Evolutionary conservation across 1,140 invertebrate genomes (phyloP).

Genomic region (Lithobius niger): DNA sequence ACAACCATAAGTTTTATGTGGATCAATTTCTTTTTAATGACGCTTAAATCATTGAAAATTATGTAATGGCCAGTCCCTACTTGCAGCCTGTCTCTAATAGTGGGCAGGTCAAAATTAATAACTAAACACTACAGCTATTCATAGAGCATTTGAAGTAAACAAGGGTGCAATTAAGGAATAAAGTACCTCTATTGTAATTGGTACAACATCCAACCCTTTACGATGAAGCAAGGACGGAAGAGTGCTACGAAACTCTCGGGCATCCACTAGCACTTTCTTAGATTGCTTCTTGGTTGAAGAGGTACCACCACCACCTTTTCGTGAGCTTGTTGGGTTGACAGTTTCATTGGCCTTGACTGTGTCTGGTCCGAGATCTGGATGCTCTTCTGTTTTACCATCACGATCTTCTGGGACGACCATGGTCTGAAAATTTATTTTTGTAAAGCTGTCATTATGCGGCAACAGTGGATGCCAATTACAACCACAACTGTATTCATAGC

Average conservation of each 20-base stretch:
- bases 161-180: too few relatives aligned
- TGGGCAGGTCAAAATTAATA: too few relatives aligned
- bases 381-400: conserved; percentile 61
- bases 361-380: conserved; percentile 44
- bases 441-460: too few relatives aligned
- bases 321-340: conserved; percentile 35
- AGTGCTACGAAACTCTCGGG: conserved; percentile 95
- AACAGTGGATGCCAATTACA: too few relatives aligned
- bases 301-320: conserved; percentile 49
- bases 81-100: too few relatives aligned
- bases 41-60: too few relatives aligned
- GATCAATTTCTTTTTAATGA: too few relatives aligned
- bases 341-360: conserved; percentile 30
- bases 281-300: conserved; percentile 20
- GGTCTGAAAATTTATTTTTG: conserved; percentile 42
- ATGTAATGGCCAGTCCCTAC: too few relatives aligned
- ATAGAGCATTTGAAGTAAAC: too few relatives aligned
- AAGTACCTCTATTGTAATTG: conserved; percentile 76
- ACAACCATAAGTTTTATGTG: too few relatives aligned
- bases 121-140: too few relatives aligned
- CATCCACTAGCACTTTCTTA: conserved; percentile 53
- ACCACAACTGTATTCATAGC: too few relatives aligned
- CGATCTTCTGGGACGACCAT: conserved; percentile 86
- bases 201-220: conserved; percentile 83
- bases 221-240: conserved; percentile 86